These are phyloP conservation scores for Papilio machaon DNA, from an alignment of 1,140 invertebrate species.

Conservation along the genomic window DNA sequence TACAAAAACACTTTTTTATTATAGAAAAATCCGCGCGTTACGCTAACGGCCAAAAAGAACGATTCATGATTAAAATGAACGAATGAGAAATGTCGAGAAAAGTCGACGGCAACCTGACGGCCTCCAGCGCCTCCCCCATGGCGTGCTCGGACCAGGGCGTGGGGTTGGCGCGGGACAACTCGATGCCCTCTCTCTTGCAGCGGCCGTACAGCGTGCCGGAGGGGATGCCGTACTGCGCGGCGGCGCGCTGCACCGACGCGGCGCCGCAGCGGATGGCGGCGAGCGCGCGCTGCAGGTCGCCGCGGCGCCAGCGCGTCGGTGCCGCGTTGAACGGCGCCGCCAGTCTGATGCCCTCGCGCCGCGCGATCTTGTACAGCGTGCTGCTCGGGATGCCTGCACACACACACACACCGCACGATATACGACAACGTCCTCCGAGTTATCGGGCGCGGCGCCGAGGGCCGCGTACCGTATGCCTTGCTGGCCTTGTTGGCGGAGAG, in stretches of 20 bases:
- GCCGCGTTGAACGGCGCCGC: conserved; percentile 95
- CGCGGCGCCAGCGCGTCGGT: conserved; percentile 93
- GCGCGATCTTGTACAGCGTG: conserved; percentile 94
- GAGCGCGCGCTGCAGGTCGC: conserved; percentile 91
- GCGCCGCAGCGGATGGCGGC: conserved; percentile 91
- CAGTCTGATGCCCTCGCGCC: conserved; percentile 92
- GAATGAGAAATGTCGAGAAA: no score
- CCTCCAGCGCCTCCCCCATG: conserved; percentile 93
- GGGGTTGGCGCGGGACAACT: conserved; percentile 91
- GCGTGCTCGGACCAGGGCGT: conserved; percentile 95
- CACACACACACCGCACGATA: no score
- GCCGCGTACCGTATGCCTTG: conserved; percentile 89
- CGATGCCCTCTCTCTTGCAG: conserved; percentile 94
- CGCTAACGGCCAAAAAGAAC: not conserved
- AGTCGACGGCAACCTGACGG: conserved; percentile 85
- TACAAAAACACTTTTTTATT: not conserved
- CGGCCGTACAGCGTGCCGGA: conserved; percentile 90
- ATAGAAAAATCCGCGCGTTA: not conserved
- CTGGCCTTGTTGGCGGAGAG: conserved; percentile 95
- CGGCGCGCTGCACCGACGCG: conserved; percentile 92
- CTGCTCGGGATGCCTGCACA: conserved; percentile 90
- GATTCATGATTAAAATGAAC: not conserved
- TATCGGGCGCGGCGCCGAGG: no score
- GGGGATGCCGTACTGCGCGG: conserved; percentile 88
- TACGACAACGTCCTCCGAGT: no score